phyloP scores from a whole-genome alignment of 2,797 vertebrate species.

The Typhlichthys eigenmanni region DNA sequence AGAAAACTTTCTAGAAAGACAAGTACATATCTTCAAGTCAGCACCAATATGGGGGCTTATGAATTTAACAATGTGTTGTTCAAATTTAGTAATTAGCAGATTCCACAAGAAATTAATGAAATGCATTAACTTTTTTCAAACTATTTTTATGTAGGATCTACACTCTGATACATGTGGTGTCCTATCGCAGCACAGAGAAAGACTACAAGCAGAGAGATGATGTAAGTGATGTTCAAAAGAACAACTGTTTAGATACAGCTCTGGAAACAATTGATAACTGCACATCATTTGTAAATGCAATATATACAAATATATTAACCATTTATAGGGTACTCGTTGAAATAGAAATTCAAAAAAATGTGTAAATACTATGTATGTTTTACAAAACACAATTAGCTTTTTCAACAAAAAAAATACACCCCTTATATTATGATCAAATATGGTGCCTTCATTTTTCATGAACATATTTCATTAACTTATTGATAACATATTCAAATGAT shows the following conservation, averaged over 20 bases:
- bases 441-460: too few relatives aligned
- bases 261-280: not conserved
- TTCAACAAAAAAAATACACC: too few relatives aligned
- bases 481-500: too few relatives aligned
- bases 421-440: too few relatives aligned
- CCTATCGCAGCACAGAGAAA: constrained; percentile 77
- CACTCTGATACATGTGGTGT: constrained; percentile 81
- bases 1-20: too few relatives aligned
- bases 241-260: not conserved
- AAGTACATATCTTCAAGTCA: too few relatives aligned
- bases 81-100: not conserved
- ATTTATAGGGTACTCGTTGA: too few relatives aligned
- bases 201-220: constrained; percentile 61
- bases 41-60: too few relatives aligned
- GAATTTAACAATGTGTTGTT: not conserved
- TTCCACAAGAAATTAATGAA: not conserved
- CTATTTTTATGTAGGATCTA: constrained; percentile 71
- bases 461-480: too few relatives aligned
- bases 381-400: too few relatives aligned
- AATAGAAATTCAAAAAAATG: too few relatives aligned
- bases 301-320: not conserved
- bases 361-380: too few relatives aligned
- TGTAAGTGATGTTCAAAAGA: constrained; percentile 46
- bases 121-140: constrained; percentile 7
- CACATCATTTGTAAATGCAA: not conserved